Base-by-base conservation (phyloP, 2,113 vertebrate genomes). In the Melanostigma gelatinosum region DNA sequence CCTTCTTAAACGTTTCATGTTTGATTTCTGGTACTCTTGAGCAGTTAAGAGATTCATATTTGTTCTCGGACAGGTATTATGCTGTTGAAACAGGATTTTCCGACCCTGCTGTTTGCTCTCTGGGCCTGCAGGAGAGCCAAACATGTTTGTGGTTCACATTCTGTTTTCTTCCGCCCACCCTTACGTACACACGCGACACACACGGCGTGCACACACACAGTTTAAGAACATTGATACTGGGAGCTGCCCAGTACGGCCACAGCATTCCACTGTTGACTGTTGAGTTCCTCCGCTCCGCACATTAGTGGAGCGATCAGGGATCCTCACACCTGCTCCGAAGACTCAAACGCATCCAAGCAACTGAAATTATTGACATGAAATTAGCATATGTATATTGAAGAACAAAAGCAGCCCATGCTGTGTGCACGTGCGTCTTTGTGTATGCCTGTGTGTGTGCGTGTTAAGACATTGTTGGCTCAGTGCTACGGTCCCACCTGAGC, bases 401-500 rank as follows among this genome's bases (percentile, higher is more conserved):
- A 85, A 89, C 57, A 82, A 72, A 85, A 80, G 64, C 44, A 0
- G 15, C 15, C 32, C 11, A 12, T 0, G 54, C 64, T 82, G 67
- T 69, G 61, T 48, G 55, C 20, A 44, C 11, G 40, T 42, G 40
- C 12, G 44, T 42, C 0, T 42, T 1, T 57, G 55, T 29, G 55
- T 32, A 48, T 66, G 77, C 63, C 61, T 66, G 69, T 65, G 77
- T 61, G 67, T 64, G 66, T 55, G 71, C 69, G 40, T 71, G 61
- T 88, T 57, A 9, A 55, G 73, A 80, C 16, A 65, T 80, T 79
- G 73, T 86, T 85, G 87, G 77, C 87, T 20, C 57, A 29, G 44
- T 71, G 77, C 61, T 77, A 3, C 70, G 38, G 75, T 89, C 85
- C 89, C 91, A 93, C 89, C 91, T 93, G 90, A 87, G 74, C 73